phyloP scores from a whole-genome alignment of 2,888 invertebrate species.

The Tolmerus cingulatus region DNA sequence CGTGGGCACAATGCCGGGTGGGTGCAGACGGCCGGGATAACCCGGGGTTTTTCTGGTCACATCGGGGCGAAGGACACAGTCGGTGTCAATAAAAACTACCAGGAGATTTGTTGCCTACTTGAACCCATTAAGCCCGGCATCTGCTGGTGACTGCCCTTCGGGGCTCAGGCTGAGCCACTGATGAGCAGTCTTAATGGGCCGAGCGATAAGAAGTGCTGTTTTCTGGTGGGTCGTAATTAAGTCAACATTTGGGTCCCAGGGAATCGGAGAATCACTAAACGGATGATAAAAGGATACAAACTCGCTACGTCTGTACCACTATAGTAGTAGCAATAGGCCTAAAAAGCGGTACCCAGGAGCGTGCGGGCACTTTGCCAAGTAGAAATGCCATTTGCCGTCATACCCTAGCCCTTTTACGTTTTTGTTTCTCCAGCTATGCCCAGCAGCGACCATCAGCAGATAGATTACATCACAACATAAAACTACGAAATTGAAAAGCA shows the following conservation, averaged over 20 bases:
- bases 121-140: background rate
- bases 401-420: background rate
- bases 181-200: background rate
- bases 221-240: background rate
- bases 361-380: background rate
- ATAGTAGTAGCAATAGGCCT: background rate
- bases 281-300: background rate
- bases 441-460: background rate
- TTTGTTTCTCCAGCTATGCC: background rate
- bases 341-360: background rate
- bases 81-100: background rate
- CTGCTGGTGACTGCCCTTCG: background rate
- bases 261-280: background rate
- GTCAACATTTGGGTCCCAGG: background rate
- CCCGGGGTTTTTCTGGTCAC: background rate
- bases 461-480: background rate
- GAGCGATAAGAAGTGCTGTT: background rate
- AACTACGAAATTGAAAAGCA: background rate
- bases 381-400: background rate
- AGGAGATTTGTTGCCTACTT: background rate
- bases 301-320: background rate
- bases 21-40: background rate
- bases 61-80: background rate
- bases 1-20: background rate
- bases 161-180: background rate